These are phyloP conservation scores for Stenurella melanura DNA, from an alignment of 2,888 invertebrate genomes.

Conservation along the genomic window DNA sequence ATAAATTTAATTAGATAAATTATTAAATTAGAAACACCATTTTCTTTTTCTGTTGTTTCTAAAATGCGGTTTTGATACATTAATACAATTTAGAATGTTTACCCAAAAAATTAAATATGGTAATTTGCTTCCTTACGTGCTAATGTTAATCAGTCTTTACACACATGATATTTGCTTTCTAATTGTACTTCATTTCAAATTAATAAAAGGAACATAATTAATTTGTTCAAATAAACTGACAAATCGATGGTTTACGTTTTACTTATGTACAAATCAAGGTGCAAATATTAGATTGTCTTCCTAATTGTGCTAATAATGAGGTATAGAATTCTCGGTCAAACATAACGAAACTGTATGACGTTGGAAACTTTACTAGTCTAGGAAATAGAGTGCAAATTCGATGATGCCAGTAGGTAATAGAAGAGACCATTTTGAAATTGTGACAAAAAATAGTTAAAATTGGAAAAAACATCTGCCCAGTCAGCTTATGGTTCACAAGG, in stretches of 20 bases:
- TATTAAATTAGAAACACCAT: no score
- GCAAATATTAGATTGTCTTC: neutral
- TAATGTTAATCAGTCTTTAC: neutral
- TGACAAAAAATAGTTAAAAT: no score
- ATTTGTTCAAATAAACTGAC: constrained; percentile 21
- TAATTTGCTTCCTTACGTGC: neutral
- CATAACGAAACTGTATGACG: neutral
- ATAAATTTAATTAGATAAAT: no score
- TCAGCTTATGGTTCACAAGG: no score
- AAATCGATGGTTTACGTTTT: constrained; percentile 12
- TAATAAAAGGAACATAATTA: neutral
- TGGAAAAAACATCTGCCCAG: no score
- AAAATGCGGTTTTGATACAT: neutral
- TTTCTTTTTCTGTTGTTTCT: no score
- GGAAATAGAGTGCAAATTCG: no score
- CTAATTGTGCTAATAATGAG: constrained; percentile 7
- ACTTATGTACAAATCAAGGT: neutral
- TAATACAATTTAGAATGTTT: neutral
- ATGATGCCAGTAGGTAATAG: no score
- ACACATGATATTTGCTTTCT: neutral
- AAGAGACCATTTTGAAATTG: no score
- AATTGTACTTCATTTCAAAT: constrained; percentile 22
- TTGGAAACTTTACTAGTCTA: neutral
- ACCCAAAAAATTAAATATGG: neutral
- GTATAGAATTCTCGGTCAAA: neutral